Evolutionary conservation across 2,797 vertebrate species (phyloP).

Genomic region (Coluber constrictor): DNA sequence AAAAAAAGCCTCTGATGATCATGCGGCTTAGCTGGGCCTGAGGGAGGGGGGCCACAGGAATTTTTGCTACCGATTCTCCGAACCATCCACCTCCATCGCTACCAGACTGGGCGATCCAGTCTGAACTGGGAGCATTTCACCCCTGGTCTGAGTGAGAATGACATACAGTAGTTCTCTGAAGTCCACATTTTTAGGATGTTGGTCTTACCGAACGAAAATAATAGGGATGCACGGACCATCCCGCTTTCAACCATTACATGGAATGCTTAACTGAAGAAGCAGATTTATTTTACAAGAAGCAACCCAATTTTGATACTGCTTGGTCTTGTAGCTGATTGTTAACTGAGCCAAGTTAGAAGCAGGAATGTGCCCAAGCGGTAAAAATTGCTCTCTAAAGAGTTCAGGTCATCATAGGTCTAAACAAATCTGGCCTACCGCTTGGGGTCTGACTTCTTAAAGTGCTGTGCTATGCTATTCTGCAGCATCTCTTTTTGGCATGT

Average conservation of each 20-base stretch:
- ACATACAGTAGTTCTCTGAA: not conserved
- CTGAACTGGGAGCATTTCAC: no score
- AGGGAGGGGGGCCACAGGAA: no score
- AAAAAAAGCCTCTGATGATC: no score
- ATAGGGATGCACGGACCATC: not conserved
- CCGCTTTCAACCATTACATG: not conserved
- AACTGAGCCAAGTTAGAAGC: conserved; percentile 3
- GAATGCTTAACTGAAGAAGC: no score
- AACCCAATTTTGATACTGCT: not conserved
- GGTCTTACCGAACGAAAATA: not conserved
- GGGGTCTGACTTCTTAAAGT: conserved; percentile 14
- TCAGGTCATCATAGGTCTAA: conserved; percentile 1
- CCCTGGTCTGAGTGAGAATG: not conserved
- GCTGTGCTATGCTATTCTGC: conserved; percentile 20
- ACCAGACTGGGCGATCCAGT: no score
- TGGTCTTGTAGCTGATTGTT: not conserved
- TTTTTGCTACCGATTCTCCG: no score
- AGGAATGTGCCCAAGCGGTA: not conserved
- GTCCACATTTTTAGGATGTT: not conserved
- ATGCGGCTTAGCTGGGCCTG: no score
- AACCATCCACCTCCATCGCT: no score
- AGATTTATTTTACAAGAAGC: not conserved
- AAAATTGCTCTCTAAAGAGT: not conserved
- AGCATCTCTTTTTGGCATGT: conserved; percentile 37
- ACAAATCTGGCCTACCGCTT: not conserved